phyloP scores from a whole-genome alignment of 2,888 invertebrate genomes.

The Desoria tigrina region DNA sequence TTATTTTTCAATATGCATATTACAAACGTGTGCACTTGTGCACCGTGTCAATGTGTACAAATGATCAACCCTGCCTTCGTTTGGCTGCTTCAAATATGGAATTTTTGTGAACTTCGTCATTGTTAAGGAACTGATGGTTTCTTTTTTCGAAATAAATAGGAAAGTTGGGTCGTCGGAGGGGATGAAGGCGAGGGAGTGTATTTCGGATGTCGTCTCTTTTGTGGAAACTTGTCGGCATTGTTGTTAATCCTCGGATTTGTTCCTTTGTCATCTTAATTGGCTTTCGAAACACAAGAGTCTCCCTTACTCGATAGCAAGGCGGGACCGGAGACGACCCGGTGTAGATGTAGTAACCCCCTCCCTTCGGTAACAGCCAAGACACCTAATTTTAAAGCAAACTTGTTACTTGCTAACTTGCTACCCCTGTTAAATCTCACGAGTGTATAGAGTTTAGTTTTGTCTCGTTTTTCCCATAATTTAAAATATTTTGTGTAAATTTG shows the following conservation, averaged over 20 bases:
- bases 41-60: too few species aligned
- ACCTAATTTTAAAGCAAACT: conserved; percentile 8
- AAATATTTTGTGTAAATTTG: too few species aligned
- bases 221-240: conserved; percentile 6
- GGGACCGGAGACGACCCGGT: conserved; percentile 27
- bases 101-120: conserved; percentile 26
- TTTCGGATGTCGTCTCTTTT: conserved; percentile 3
- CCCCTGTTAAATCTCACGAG: too few species aligned
- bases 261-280: conserved; percentile 20
- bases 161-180: neutral
- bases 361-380: conserved; percentile 27
- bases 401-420: too few species aligned
- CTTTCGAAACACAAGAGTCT: conserved; percentile 22
- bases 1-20: too few species aligned
- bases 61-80: neutral
- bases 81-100: neutral
- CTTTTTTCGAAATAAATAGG: conserved; percentile 9
- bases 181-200: conserved; percentile 11
- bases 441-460: too few species aligned
- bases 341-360: conserved; percentile 24
- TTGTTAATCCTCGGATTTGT: conserved; percentile 19
- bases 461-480: too few species aligned
- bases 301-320: conserved; percentile 20
- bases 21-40: too few species aligned
- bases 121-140: conserved; percentile 27